Evolutionary conservation across 2,888 invertebrate species (phyloP).

Genomic region (Hemithea aestivaria): DNA sequence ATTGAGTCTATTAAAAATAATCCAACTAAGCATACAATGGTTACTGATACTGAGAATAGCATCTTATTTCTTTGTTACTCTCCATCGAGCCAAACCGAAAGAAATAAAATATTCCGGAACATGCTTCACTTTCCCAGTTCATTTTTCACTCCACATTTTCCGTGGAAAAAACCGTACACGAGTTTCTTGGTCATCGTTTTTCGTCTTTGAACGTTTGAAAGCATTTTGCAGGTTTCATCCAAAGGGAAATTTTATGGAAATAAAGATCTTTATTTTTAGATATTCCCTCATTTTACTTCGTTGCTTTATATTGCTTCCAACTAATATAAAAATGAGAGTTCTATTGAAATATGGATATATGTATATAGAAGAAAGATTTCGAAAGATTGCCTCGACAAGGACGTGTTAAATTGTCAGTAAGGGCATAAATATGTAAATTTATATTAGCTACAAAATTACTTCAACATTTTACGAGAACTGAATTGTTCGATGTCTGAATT

Average conservation of each 20-base stretch:
- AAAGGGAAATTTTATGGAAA: constrained; percentile 21
- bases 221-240: constrained; percentile 17
- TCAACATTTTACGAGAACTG: too few relatives aligned
- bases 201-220: constrained; percentile 13
- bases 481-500: background rate
- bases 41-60: too few relatives aligned
- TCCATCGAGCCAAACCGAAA: too few relatives aligned
- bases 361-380: constrained; percentile 5
- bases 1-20: too few relatives aligned
- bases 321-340: constrained; percentile 9
- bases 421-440: too few relatives aligned
- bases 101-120: too few relatives aligned
- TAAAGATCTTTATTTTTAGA: constrained; percentile 17
- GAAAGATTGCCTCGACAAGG: constrained; percentile 7
- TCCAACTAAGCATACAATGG: too few relatives aligned
- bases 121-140: too few relatives aligned
- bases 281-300: constrained; percentile 9
- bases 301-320: constrained; percentile 6
- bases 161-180: constrained; percentile 4
- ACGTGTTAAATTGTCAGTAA: too few relatives aligned
- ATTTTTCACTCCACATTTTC: constrained; percentile 5
- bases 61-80: too few relatives aligned
- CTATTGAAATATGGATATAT: constrained; percentile 1
- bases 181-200: constrained; percentile 14
- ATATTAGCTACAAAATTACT: too few relatives aligned